These are phyloP conservation scores for Drosophila gunungcola DNA, from an alignment of 1,140 invertebrate species.

Conservation along the genomic window DNA sequence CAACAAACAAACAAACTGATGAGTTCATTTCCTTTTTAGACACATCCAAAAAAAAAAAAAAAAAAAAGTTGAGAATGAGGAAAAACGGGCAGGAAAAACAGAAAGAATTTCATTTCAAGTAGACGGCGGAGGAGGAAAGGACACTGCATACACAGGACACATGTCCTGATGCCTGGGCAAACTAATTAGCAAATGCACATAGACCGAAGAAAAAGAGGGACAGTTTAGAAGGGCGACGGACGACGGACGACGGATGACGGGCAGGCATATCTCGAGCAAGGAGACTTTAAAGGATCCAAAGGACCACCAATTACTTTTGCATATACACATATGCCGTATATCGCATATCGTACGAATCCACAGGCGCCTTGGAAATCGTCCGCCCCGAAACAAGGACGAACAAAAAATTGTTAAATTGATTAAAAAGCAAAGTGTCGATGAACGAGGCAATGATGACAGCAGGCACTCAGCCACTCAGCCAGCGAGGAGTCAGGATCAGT, in stretches of 20 bases:
- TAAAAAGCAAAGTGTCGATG: conserved; percentile 83
- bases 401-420: conserved; percentile 81
- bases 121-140: background rate
- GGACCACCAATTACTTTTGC: conserved; percentile 58
- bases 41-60: conserved; percentile 22
- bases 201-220: conserved; percentile 1
- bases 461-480: conserved; percentile 40
- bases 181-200: conserved; percentile 80
- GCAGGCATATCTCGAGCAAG: conserved; percentile 5
- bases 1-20: conserved; percentile 62
- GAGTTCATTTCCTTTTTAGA: conserved; percentile 79
- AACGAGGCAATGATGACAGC: conserved; percentile 82
- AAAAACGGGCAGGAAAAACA: conserved; percentile 3
- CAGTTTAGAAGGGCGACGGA: no score
- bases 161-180: conserved; percentile 62
- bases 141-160: conserved; percentile 24
- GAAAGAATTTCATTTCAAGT: conserved; percentile 24
- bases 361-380: conserved; percentile 32
- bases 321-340: conserved; percentile 33
- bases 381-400: conserved; percentile 22
- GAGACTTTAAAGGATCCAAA: conserved; percentile 16
- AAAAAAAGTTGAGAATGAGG: background rate
- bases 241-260: conserved; percentile 47
- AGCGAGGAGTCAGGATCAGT: conserved; percentile 22
- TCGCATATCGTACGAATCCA: background rate